Percentiles rank a stretch among this genome's conserved stretches.
phyloP scores from a whole-genome alignment of 2,797 vertebrate species.

The Thamnophis elegans region DNA sequence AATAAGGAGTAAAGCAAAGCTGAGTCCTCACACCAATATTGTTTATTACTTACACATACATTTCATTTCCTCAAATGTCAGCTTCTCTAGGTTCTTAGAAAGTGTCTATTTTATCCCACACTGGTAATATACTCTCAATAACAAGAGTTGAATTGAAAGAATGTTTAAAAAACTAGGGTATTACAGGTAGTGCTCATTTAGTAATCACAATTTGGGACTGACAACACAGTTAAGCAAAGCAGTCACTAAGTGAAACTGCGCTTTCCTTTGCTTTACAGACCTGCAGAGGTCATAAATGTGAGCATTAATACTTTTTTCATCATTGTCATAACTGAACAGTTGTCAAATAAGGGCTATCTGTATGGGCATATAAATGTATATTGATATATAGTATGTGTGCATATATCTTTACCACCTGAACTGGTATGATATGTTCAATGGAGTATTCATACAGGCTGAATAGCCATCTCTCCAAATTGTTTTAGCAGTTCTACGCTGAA shows the following conservation, averaged over 20 bases:
- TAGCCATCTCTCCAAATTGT: not conserved
- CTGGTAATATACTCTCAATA: not conserved
- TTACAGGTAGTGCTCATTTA: not conserved
- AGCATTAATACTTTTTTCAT: not conserved
- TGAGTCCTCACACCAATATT: not conserved
- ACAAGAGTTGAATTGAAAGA: not conserved
- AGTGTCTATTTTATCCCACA: not conserved
- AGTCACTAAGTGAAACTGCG: not conserved
- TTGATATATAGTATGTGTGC: not conserved
- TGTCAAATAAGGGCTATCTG: not conserved
- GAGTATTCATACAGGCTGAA: not conserved
- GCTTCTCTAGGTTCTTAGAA: not conserved
- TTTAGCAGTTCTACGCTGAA: not conserved
- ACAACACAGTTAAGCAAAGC: not conserved
- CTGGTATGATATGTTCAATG: not conserved
- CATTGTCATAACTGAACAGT: not conserved
- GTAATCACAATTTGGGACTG: not conserved
- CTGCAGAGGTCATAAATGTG: not conserved
- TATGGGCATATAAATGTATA: not conserved
- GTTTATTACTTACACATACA: not conserved
- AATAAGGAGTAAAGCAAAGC: not conserved
- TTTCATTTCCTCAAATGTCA: not conserved
- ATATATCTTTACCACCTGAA: not conserved
- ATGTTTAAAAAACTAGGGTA: not conserved
- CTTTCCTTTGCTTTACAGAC: not conserved